Base-by-base conservation (phyloP, 30 jellyfish, hydroid and myxozoan species). In the Turritopsis dohrnii region DNA sequence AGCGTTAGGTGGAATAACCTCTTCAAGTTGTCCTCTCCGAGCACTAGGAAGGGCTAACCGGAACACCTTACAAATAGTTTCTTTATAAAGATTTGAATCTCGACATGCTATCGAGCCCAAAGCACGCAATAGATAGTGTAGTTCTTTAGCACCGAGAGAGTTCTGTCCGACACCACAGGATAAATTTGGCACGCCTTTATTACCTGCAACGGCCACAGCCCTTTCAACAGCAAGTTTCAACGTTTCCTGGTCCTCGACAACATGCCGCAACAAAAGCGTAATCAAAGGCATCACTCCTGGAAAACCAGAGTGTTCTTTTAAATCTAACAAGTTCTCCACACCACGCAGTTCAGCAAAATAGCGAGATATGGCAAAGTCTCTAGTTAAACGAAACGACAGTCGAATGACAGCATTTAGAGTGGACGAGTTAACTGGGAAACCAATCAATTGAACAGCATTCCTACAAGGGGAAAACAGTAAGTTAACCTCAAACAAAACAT, bases 51-150 rank as follows among this genome's bases (percentile, higher is more conserved):
- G 73, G 72, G 80, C 90, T 22, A 91, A 65, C 54, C 96, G 53
- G 31, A 88, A 54, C 18, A 87, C 84, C 27, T 85, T 87, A 29
- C 76, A 80, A 20, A 82, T 88, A 25, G 92, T 88, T 71, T 81
- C 94, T 22, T 75, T 75, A 87, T 88, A 92, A 23, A 92, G 83
- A 0, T 84, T 73, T 60, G 96, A 89, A 85, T 84, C 76, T 20
- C 97, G 81, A 73, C 97, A 92, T 7, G 96, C 96, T 53, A 94
- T 94, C 0, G 97, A 96, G 23, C 96, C 96, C 53, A 92, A 83
- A 0, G 96, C 88, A 29, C 97, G 88, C 81, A 92, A 66, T 5
- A 92, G 88, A 28, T 85, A 92, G 71, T 92, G 96, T 79, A 92
- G 87, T 80, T 92, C 97, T 66, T 83, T 85, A 0, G 96, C 96